These are phyloP conservation scores for Thymelicus acteon DNA, from an alignment of 2,888 invertebrate genomes.

Conservation along the genomic window DNA sequence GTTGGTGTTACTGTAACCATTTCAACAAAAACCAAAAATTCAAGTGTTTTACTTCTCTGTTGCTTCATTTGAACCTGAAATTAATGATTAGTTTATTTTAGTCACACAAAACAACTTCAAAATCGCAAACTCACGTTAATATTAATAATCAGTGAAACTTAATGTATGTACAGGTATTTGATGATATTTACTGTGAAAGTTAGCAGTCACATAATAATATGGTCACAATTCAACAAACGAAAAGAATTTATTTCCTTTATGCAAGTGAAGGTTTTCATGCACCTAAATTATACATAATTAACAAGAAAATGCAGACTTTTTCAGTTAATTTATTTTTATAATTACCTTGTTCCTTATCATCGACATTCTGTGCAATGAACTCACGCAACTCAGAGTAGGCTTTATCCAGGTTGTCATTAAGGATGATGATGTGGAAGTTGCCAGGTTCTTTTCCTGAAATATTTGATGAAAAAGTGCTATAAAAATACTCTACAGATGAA, in stretches of 20 bases:
- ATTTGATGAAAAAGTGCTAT: slow-evolving; percentile 6
- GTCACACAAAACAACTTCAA: slow-evolving; percentile 25
- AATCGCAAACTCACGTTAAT: neutral
- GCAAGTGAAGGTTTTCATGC: too few species aligned
- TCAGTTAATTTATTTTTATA: slow-evolving; percentile 2
- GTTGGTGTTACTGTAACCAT: neutral
- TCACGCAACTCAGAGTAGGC: slow-evolving; percentile 91
- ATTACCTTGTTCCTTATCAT: slow-evolving; percentile 80
- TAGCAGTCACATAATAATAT: too few species aligned
- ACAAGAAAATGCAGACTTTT: too few species aligned
- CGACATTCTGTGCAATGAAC: slow-evolving; percentile 87
- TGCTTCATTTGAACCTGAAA: slow-evolving; percentile 21
- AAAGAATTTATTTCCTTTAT: too few species aligned
- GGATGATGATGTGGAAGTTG: slow-evolving; percentile 93
- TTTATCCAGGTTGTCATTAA: slow-evolving; percentile 92
- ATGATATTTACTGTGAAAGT: too few species aligned
- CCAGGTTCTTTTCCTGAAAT: slow-evolving; percentile 84
- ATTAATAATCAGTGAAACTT: too few species aligned
- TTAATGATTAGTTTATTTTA: slow-evolving; percentile 39
- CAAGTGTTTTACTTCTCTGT: slow-evolving; percentile 20
- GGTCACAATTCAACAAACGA: too few species aligned
- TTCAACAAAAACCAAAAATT: neutral
- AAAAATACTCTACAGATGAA: neutral
- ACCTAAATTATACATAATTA: too few species aligned
- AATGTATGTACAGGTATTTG: too few species aligned